Conservation (phyloP, 2,797 vertebrate genomes). For the Sphenodon punctatus region DNA sequence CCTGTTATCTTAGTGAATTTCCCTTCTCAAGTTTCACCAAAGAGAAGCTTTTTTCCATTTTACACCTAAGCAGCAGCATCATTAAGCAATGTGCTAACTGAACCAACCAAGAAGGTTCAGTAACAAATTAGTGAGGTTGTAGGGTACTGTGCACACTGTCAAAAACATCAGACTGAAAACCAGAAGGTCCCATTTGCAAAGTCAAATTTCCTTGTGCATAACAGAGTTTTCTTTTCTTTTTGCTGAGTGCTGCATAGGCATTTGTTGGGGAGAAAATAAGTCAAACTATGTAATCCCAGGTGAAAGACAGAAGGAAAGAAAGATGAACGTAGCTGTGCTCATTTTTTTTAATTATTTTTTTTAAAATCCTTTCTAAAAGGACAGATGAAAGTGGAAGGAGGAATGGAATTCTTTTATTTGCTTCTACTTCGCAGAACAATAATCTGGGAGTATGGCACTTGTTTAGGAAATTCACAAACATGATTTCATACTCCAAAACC, state of each 20-base stretch:
- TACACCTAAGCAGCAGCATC: not conserved
- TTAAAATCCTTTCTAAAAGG: not conserved
- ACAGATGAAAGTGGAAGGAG: not conserved
- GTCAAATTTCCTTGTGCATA: not conserved
- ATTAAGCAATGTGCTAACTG: not conserved
- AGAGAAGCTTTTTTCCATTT: not conserved
- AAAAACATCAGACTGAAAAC: not conserved
- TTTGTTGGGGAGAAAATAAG: not conserved
- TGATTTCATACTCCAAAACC: constrained; percentile 49
- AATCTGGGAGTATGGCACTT: constrained; percentile 19
- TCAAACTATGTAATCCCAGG: too few species aligned
- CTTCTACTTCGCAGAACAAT: constrained; percentile 12
- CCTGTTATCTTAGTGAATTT: not conserved
- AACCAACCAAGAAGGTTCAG: not conserved
- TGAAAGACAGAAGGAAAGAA: not conserved
- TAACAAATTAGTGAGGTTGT: not conserved
- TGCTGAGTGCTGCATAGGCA: not conserved
- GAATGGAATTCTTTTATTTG: not conserved
- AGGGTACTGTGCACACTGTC: not conserved
- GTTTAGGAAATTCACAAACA: constrained; percentile 57
- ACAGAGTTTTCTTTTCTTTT: not conserved
- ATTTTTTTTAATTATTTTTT: constrained; percentile 2
- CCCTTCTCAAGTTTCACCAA: not conserved
- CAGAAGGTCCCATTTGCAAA: not conserved
- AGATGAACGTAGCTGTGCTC: not conserved